Percentiles rank a stretch among this genome's conserved stretches.
phyloP scores from a whole-genome alignment of 2,113 vertebrate genomes.

The Danionella cerebrum region DNA sequence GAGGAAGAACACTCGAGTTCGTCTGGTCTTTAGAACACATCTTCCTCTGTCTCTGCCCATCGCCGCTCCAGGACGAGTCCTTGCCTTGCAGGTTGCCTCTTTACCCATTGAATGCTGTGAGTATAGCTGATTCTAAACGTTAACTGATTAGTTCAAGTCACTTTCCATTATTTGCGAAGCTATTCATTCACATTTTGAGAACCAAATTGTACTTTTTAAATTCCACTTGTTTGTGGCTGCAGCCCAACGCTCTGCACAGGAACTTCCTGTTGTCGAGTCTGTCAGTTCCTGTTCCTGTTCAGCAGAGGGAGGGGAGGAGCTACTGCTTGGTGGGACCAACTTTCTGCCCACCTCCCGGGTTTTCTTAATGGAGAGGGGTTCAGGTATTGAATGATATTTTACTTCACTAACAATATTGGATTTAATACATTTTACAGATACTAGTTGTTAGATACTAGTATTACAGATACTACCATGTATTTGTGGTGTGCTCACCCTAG shows the following conservation, averaged over 20 bases:
- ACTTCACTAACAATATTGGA: neutral
- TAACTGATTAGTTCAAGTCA: too few species aligned
- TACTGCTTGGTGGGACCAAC: conserved; percentile 76
- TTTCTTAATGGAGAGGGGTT: conserved; percentile 82
- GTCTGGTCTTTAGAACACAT: conserved; percentile 81
- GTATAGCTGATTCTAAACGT: too few species aligned
- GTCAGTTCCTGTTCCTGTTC: conserved; percentile 76
- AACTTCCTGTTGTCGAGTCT: conserved; percentile 82
- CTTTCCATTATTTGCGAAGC: too few species aligned
- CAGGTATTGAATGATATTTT: conserved; percentile 60
- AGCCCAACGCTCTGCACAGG: conserved; percentile 91
- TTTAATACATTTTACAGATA: too few species aligned
- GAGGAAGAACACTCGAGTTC: conserved; percentile 83
- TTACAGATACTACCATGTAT: too few species aligned
- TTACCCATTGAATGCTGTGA: conserved; percentile 91
- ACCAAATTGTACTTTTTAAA: neutral
- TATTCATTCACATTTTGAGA: too few species aligned
- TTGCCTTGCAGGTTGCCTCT: conserved; percentile 80
- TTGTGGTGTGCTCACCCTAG: too few species aligned
- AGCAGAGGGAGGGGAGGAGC: conserved; percentile 78
- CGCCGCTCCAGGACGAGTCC: conserved; percentile 64
- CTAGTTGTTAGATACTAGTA: too few species aligned
- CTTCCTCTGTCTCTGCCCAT: conserved; percentile 67
- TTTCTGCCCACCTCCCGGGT: conserved; percentile 83
- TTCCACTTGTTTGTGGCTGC: conserved; percentile 3